phyloP scores from a whole-genome alignment of 1,140 invertebrate genomes.

The Brachionus paranguensis region DNA sequence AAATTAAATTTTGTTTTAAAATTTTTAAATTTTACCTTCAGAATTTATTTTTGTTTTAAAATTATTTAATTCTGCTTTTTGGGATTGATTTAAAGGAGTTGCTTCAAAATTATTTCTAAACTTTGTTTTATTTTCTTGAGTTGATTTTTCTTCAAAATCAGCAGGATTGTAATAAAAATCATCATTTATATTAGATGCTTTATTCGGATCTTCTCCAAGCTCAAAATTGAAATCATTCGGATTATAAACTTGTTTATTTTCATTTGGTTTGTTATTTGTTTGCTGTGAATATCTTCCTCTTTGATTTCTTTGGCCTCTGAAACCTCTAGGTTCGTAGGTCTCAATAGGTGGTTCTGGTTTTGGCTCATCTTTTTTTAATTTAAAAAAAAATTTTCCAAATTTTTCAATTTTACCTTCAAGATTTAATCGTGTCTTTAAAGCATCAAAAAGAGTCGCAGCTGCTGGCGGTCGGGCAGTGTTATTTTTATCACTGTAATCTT shows the following conservation, averaged over 20 bases:
- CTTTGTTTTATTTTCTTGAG: not conserved
- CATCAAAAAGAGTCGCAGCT: not conserved
- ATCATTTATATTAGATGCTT: not conserved
- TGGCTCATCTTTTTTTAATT: not conserved
- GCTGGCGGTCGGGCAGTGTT: conserved; percentile 12
- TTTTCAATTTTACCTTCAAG: not conserved
- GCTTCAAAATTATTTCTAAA: too few species aligned
- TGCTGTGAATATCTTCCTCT: not conserved
- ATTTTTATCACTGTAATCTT: conserved; percentile 22
- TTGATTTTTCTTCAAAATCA: conserved; percentile 6
- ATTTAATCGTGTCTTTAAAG: conserved; percentile 3
- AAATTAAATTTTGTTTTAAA: not conserved
- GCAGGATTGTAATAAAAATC: conserved; percentile 9
- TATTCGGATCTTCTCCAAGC: not conserved
- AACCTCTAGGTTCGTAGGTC: not conserved
- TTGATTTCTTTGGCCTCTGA: not conserved
- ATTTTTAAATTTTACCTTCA: not conserved
- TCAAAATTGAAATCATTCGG: conserved; percentile 20
- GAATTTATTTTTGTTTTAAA: conserved; percentile 7
- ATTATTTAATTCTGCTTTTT: too few species aligned
- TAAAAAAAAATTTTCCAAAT: not conserved
- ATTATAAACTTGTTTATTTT: conserved; percentile 28
- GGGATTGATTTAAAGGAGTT: too few species aligned
- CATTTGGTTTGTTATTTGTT: not conserved
- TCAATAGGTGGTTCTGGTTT: not conserved